A percentile compares a stretch with the other conserved stretches of the same genome.
Evolutionary conservation across 2,888 invertebrate genomes (phyloP).

Genomic region (Spilosoma lubricipeda): DNA sequence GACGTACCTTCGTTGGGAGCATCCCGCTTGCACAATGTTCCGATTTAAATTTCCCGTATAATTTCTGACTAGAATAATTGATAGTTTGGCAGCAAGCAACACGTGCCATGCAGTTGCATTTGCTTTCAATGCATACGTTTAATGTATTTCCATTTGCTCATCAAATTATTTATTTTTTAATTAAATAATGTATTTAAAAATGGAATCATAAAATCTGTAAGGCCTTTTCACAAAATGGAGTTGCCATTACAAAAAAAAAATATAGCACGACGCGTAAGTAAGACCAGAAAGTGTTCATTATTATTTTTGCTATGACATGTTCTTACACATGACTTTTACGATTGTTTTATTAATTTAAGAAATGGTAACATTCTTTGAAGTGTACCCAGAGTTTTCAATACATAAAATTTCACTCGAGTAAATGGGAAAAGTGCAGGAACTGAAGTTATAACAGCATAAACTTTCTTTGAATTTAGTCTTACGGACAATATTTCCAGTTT

Average conservation of each 20-base stretch:
- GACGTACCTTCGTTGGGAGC: conserved; percentile 28
- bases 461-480: conserved; percentile 45
- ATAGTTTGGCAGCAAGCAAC: conserved; percentile 22
- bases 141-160: background rate
- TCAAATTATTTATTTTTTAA: background rate
- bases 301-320: background rate
- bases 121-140: background rate
- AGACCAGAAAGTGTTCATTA: background rate
- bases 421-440: conserved; percentile 51
- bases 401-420: conserved; percentile 54
- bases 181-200: background rate
- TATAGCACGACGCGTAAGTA: no score
- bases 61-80: conserved; percentile 39
- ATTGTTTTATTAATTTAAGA: conserved; percentile 21
- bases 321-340: conserved; percentile 1
- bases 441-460: conserved; percentile 54
- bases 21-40: conserved; percentile 26
- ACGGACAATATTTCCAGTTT: conserved; percentile 50
- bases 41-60: conserved; percentile 31
- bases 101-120: conserved; percentile 23
- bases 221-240: background rate
- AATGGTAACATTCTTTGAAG: conserved; percentile 30
- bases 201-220: background rate
- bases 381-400: conserved; percentile 42
- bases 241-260: background rate